phyloP scores from a whole-genome alignment of 2,797 vertebrate genomes.

The Gadopsis marmoratus region DNA sequence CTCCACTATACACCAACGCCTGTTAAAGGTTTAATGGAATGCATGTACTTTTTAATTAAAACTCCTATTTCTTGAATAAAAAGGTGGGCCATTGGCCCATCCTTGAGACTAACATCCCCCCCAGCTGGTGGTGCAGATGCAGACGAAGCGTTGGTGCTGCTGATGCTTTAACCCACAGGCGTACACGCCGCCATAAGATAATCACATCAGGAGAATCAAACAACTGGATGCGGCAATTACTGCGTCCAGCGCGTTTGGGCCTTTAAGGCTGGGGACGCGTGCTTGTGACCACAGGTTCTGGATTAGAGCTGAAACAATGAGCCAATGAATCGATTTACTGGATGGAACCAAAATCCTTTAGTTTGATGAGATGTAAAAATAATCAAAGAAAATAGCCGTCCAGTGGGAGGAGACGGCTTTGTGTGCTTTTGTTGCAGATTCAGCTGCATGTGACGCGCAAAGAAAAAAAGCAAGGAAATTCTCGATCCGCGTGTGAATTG shows the following conservation, averaged over 20 bases:
- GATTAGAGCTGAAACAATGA: constrained; percentile 49
- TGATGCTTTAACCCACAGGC: constrained; percentile 45
- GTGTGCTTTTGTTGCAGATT: constrained; percentile 25
- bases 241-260: constrained; percentile 17
- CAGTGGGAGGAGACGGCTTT: neutral
- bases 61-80: constrained; percentile 39
- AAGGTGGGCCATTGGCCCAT: constrained; percentile 45
- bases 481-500: constrained; percentile 4
- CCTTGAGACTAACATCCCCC: constrained; percentile 48
- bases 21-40: constrained; percentile 58
- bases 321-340: constrained; percentile 44
- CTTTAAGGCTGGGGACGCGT: constrained; percentile 17
- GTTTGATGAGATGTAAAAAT: constrained; percentile 35
- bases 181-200: constrained; percentile 50
- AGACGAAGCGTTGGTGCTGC: constrained; percentile 38
- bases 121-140: constrained; percentile 51
- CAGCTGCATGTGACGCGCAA: neutral
- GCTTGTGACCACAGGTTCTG: constrained; percentile 15
- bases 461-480: too few species aligned
- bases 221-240: constrained; percentile 52
- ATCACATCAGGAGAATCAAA: constrained; percentile 62
- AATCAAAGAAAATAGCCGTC: constrained; percentile 20
- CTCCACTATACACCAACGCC: constrained; percentile 23
- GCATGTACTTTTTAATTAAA: constrained; percentile 40
- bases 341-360: constrained; percentile 31